Evolutionary conservation across 2,888 invertebrate species (phyloP).

Genomic region (Hylaea fasciaria): DNA sequence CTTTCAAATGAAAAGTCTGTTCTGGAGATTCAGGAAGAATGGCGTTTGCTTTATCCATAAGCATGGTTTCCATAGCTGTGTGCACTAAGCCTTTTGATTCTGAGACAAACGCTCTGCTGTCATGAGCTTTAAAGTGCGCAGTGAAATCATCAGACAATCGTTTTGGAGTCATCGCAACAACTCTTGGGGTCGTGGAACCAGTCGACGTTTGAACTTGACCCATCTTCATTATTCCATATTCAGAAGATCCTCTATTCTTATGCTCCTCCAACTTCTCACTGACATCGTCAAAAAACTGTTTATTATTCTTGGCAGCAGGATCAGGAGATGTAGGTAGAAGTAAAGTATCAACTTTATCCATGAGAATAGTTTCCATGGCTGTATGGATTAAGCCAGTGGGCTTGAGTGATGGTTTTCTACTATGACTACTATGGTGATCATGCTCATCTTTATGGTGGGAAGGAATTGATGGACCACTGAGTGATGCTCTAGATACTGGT

Average conservation of each 20-base stretch:
- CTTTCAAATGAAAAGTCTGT: slow-evolving; percentile 12
- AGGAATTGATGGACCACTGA: slow-evolving; percentile 65
- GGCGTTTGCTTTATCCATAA: slow-evolving; percentile 32
- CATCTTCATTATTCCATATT: slow-evolving; percentile 32
- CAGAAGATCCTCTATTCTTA: slow-evolving; percentile 55
- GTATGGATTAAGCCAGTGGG: slow-evolving; percentile 77
- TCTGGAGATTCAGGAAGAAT: slow-evolving; percentile 26
- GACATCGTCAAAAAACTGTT: slow-evolving; percentile 74
- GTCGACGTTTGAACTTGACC: slow-evolving; percentile 39
- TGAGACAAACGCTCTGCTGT: slow-evolving; percentile 15
- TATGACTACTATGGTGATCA: slow-evolving; percentile 50
- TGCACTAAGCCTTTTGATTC: slow-evolving; percentile 52
- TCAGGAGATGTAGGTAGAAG: slow-evolving; percentile 73
- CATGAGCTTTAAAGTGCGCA: slow-evolving; percentile 23
- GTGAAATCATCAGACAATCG: slow-evolving; percentile 40
- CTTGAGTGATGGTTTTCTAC: slow-evolving; percentile 59
- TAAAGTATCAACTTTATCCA: slow-evolving; percentile 80
- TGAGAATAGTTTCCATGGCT: slow-evolving; percentile 84
- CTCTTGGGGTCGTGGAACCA: slow-evolving; percentile 39
- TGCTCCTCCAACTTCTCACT: slow-evolving; percentile 71
- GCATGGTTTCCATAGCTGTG: slow-evolving; percentile 53
- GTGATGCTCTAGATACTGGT: slow-evolving; percentile 71
- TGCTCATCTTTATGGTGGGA: slow-evolving; percentile 56
- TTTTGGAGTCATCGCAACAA: slow-evolving; percentile 43
- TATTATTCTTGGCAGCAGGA: slow-evolving; percentile 48